These are phyloP conservation scores for Cyclura pinguis DNA, from an alignment of 2,797 vertebrate genomes.

Conservation along the genomic window DNA sequence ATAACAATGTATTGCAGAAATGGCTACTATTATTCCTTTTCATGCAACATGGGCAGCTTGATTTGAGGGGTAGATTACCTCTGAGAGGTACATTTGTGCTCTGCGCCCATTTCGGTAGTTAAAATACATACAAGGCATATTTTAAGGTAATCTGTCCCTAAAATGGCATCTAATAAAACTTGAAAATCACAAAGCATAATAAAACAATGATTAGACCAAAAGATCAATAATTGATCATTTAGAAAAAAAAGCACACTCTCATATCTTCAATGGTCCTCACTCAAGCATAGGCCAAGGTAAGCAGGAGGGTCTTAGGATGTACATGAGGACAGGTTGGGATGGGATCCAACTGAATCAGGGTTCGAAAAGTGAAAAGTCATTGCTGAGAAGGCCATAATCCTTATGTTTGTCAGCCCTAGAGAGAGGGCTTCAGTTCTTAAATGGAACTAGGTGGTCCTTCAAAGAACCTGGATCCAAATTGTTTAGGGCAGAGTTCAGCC, in stretches of 20 bases:
- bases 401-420: too few relatives aligned
- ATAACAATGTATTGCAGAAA: too few relatives aligned
- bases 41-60: background rate
- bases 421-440: too few relatives aligned
- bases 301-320: too few relatives aligned
- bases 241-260: background rate
- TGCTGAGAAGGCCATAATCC: too few relatives aligned
- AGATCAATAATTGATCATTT: background rate
- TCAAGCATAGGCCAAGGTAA: background rate
- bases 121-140: background rate
- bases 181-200: background rate
- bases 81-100: background rate
- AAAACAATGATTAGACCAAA: background rate
- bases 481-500: background rate
- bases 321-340: too few relatives aligned
- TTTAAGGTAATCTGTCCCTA: background rate
- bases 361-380: too few relatives aligned
- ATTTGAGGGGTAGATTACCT: background rate
- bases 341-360: too few relatives aligned
- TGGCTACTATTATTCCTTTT: background rate
- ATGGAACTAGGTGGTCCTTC: background rate
- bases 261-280: background rate
- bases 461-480: background rate
- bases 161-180: background rate
- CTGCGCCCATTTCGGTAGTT: background rate